These are phyloP conservation scores for Myodes glareolus DNA, from an alignment of 2,113 vertebrate species.

Conservation along the genomic window DNA sequence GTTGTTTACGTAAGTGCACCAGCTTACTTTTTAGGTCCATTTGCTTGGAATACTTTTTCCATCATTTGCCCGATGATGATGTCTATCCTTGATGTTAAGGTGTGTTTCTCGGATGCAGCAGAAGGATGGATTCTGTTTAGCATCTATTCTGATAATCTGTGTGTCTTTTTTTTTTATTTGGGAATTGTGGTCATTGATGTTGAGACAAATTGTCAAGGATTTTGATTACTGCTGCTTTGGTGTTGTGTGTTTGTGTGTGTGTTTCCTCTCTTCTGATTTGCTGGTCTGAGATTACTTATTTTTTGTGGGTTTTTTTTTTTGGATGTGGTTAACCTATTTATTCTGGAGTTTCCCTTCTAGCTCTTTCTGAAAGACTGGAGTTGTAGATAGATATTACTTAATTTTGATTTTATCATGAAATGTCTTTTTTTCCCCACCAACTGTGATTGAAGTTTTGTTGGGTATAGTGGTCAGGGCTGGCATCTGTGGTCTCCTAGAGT, in stretches of 20 bases:
- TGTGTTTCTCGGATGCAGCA: background rate
- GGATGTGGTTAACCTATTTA: background rate
- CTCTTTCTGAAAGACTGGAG: background rate
- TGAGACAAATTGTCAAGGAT: background rate
- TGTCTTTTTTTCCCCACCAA: background rate
- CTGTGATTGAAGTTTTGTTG: background rate
- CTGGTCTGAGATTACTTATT: background rate
- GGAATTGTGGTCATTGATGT: background rate
- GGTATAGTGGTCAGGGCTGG: background rate
- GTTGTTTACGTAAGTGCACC: background rate
- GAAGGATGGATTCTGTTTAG: background rate
- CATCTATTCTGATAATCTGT: background rate
- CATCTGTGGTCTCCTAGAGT: background rate
- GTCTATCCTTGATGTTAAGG: background rate
- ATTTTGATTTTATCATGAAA: background rate
- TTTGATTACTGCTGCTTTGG: background rate
- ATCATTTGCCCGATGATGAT: background rate
- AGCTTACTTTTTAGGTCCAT: background rate
- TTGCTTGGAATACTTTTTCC: background rate
- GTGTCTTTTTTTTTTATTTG: background rate
- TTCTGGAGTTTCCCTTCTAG: background rate
- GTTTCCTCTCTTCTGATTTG: background rate
- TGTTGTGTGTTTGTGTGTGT: background rate
- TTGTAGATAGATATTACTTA: background rate
- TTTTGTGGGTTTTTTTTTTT: background rate